Evolutionary conservation across 2,113 vertebrate genomes (phyloP).

Genomic region (Heterochromis multidens): DNA sequence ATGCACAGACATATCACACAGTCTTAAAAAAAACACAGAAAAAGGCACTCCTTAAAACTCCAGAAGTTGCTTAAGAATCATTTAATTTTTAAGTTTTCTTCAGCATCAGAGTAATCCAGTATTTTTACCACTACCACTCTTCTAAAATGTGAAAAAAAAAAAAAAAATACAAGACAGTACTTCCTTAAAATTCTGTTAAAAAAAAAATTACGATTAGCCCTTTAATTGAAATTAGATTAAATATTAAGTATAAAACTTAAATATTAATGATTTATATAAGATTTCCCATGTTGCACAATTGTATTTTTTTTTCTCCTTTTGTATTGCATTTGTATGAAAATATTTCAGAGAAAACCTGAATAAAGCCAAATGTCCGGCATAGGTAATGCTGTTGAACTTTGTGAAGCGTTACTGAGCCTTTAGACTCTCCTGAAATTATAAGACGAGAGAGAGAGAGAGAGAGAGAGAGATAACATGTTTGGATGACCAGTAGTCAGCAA

Average conservation of each 20-base stretch:
- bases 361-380: background rate
- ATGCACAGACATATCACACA: background rate
- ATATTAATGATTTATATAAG: background rate
- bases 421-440: background rate
- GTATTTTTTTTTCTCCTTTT: background rate
- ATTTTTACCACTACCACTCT: background rate
- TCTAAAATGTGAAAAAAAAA: background rate
- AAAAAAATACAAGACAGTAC: background rate
- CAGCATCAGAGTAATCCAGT: background rate
- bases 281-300: background rate
- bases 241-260: background rate
- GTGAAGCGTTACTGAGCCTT: background rate
- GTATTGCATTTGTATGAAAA: rapidly evolving
- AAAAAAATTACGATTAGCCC: background rate
- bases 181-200: background rate
- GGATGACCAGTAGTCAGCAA: conserved; percentile 2
- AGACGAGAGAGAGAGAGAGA: background rate
- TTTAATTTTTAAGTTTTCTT: background rate
- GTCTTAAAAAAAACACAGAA: background rate
- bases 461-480: background rate
- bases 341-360: background rate
- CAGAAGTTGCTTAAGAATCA: background rate
- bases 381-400: background rate
- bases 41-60: background rate
- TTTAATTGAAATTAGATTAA: background rate